Percentiles rank a stretch among this genome's conserved stretches.
Evolutionary conservation across 2,113 vertebrate species (phyloP).

Genomic region (Laterallus jamaicensis): DNA sequence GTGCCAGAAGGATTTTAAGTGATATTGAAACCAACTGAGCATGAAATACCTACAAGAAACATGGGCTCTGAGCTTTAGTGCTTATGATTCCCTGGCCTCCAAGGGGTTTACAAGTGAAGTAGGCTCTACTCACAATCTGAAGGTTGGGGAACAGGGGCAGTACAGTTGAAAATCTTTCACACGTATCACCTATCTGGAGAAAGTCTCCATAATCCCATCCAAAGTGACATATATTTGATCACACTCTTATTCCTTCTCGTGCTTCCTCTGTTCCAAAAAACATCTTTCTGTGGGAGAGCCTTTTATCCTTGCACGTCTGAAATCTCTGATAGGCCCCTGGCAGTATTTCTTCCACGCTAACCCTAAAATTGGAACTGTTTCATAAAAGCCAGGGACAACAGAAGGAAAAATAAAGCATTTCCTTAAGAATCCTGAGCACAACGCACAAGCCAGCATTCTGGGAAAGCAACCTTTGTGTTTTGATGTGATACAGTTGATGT

Average conservation of each 20-base stretch:
- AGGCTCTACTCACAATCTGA: not conserved
- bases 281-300: not conserved
- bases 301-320: not conserved
- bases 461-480: conserved; percentile 20
- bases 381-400: not conserved
- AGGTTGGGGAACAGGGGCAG: not conserved
- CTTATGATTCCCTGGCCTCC: not conserved
- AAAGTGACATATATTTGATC: not conserved
- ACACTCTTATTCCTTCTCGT: not conserved
- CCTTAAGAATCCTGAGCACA: not conserved
- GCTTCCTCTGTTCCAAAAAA: not conserved
- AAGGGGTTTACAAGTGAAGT: not conserved
- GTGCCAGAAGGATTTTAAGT: not conserved
- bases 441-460: not conserved
- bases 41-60: conserved; percentile 11
- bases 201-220: not conserved
- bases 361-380: not conserved
- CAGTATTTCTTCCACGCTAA: not conserved
- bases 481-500: not conserved
- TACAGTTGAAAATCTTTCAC: not conserved
- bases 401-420: not conserved
- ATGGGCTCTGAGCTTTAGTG: not conserved
- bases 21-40: not conserved
- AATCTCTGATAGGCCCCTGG: not conserved
- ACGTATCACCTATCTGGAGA: not conserved